phyloP scores from a whole-genome alignment of 2,113 vertebrate species.

The Telmatochromis sp. region DNA sequence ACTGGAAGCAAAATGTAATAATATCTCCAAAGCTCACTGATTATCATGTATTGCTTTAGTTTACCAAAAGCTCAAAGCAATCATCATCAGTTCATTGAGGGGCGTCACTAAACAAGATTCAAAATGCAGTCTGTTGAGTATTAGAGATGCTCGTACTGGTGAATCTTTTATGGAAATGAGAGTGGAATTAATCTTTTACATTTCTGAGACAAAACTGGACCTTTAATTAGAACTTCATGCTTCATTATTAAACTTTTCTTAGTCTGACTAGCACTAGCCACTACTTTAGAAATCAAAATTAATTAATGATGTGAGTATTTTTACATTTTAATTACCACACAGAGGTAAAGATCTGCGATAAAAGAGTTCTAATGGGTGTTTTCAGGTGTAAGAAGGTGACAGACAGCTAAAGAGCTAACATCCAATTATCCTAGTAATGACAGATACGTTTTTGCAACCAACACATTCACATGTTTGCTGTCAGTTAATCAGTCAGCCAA shows the following conservation, averaged over 20 bases:
- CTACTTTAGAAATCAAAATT: not conserved
- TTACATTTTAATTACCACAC: not conserved
- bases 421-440: not conserved
- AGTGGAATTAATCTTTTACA: not conserved
- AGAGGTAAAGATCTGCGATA: not conserved
- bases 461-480: not conserved
- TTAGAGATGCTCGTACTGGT: not conserved
- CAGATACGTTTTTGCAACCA: accelerated
- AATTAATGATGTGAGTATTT: not conserved
- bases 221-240: not conserved
- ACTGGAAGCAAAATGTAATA: too few species aligned
- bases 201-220: not conserved
- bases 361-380: not conserved
- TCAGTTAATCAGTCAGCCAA: not conserved
- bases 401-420: not conserved
- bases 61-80: not conserved
- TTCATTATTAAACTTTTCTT: not conserved
- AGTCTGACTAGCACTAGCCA: not conserved
- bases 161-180: not conserved
- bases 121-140: not conserved
- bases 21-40: not conserved
- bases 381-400: not conserved
- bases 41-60: not conserved
- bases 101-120: not conserved
- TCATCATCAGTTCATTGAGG: not conserved